Conservation (phyloP, 2,797 vertebrate species). For the Schizopygopsis pylzovi region DNA sequence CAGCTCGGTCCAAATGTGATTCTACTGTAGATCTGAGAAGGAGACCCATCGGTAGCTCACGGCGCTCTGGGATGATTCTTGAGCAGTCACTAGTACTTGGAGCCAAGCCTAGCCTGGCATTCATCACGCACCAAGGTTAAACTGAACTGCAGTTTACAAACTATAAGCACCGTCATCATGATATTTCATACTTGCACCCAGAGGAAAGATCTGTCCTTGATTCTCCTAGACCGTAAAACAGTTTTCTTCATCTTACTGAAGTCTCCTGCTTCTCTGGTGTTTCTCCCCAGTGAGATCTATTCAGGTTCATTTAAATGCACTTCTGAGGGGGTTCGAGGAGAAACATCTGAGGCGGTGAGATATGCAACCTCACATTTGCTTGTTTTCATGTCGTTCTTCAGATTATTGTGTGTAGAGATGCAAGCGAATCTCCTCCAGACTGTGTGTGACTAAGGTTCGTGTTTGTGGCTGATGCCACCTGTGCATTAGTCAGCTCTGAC, state of each 20-base stretch:
- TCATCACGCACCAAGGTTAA: constrained; percentile 5
- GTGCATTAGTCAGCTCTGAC: constrained; percentile 43
- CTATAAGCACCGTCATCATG: constrained; percentile 2
- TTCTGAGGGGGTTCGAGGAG: background rate
- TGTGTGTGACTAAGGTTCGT: constrained; percentile 21
- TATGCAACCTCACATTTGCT: background rate
- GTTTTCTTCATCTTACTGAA: background rate
- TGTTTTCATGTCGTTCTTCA: background rate
- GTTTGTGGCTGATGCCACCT: constrained; percentile 18
- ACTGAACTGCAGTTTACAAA: constrained; percentile 5
- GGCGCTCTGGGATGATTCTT: constrained; percentile 10
- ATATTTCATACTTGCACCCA: background rate
- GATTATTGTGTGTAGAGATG: background rate
- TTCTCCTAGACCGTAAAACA: background rate
- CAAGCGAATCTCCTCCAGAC: background rate
- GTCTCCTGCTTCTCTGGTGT: background rate
- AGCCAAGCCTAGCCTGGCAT: background rate
- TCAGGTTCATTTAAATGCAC: background rate
- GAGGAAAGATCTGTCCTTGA: background rate
- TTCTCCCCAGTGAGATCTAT: background rate
- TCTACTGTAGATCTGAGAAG: constrained; percentile 1
- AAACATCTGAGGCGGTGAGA: background rate
- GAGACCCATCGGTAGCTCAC: background rate
- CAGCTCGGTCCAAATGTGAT: background rate
- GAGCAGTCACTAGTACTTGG: background rate